Percentiles rank a stretch among this genome's conserved stretches.
Evolutionary conservation across 2,113 vertebrate genomes (phyloP).

Genomic region (human (Homo sapiens)): GRCh38 chr11:62047001-62047500

Average conservation of each 20-base stretch:
- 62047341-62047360: background rate
- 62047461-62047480: background rate
- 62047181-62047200: background rate
- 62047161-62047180: background rate
- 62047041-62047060: background rate
- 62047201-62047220: background rate
- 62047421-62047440: background rate
- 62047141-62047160: no score
- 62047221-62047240: background rate
- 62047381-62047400: background rate
- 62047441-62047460: background rate
- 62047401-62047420: background rate
- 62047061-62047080: background rate
- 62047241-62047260: background rate
- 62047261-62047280: slow-evolving; percentile 2
- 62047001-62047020: background rate
- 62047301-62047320: background rate
- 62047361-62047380: background rate
- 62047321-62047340: accelerated
- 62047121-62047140: background rate
- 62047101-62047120: background rate
- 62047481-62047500: background rate
- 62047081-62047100: background rate
- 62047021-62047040: accelerated
- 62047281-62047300: background rate